Conservation (phyloP, 2,113 vertebrate species). For the Anser cygnoides region DNA sequence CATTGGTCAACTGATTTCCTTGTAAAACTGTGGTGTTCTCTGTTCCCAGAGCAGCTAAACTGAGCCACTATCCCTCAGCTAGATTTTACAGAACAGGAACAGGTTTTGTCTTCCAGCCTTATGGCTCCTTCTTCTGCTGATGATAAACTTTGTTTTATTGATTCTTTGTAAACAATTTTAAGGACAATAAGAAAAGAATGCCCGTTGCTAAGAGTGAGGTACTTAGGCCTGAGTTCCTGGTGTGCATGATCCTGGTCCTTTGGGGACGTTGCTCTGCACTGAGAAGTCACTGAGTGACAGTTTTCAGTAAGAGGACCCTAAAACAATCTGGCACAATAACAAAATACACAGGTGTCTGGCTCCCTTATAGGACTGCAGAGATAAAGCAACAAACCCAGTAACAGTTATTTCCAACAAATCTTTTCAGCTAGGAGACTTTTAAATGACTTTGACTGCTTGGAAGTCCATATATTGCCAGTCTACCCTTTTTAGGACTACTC, state of each 20-base stretch:
- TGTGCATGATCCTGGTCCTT: neutral
- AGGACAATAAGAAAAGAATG: neutral
- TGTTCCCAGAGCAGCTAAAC: neutral
- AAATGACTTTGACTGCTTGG: neutral
- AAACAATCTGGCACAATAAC: neutral
- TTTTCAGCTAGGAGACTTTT: neutral
- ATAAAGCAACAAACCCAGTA: neutral
- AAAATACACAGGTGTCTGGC: neutral
- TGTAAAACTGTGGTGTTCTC: neutral
- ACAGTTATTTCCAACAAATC: neutral
- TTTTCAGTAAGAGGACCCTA: neutral
- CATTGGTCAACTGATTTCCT: rapidly evolving
- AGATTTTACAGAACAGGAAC: neutral
- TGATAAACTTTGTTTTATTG: neutral
- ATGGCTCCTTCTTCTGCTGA: neutral
- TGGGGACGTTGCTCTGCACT: neutral
- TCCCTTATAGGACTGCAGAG: neutral
- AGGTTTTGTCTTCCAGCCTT: neutral
- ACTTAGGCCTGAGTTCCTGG: neutral
- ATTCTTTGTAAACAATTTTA: neutral
- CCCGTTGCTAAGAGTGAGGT: rapidly evolving
- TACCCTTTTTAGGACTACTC: neutral
- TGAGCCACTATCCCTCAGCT: rapidly evolving
- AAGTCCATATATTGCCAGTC: neutral
- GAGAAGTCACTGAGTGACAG: neutral